These are phyloP conservation scores for Zoanthus solanderi DNA, from an alignment of 92 coral and sea anemone species.

Conservation along the genomic window DNA sequence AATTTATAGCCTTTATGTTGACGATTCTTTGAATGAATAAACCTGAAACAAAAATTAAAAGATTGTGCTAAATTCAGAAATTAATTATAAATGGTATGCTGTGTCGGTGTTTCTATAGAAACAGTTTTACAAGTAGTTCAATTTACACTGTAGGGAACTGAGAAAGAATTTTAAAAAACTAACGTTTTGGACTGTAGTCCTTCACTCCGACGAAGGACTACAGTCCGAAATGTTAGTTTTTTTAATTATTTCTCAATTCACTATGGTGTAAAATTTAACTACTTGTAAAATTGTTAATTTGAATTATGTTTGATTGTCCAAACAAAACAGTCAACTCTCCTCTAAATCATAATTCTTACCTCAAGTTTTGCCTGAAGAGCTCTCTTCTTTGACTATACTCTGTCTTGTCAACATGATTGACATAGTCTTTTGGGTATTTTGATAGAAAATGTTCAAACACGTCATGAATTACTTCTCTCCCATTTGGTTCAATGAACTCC, in stretches of 20 bases:
- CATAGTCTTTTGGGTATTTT: constrained; percentile 82
- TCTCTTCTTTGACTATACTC: constrained; percentile 78
- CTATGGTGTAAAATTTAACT: too few relatives aligned
- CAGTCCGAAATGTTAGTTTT: too few relatives aligned
- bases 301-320: not conserved
- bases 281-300: not conserved
- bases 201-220: too few relatives aligned
- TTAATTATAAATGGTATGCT: too few relatives aligned
- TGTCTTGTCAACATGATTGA: constrained; percentile 55
- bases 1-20: constrained; percentile 85
- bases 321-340: not conserved
- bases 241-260: too few relatives aligned
- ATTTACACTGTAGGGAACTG: too few relatives aligned
- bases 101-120: too few relatives aligned
- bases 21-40: constrained; percentile 93
- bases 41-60: constrained; percentile 55
- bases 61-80: not conserved
- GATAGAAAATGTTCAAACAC: constrained; percentile 83
- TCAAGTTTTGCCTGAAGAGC: constrained; percentile 88
- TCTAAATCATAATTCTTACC: constrained; percentile 51
- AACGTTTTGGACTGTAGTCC: too few relatives aligned
- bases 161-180: too few relatives aligned
- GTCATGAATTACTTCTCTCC: constrained; percentile 68
- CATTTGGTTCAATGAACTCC: constrained; percentile 86
- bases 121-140: too few relatives aligned